These are phyloP conservation scores for Scytalopus superciliaris DNA, from an alignment of 2,113 vertebrate genomes.

Conservation along the genomic window DNA sequence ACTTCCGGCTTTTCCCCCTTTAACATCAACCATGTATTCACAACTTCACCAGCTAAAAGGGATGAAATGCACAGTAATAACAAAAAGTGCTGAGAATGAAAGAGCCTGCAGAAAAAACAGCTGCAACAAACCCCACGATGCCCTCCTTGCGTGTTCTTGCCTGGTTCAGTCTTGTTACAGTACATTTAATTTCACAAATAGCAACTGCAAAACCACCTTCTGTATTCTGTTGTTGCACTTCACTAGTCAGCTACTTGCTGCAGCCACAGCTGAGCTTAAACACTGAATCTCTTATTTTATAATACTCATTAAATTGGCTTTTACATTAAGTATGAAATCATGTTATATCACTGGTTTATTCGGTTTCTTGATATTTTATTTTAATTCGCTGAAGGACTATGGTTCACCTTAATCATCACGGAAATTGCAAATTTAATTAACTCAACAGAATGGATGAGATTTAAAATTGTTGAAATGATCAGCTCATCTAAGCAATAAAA, in stretches of 20 bases:
- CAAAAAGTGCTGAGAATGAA: not conserved
- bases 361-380: not conserved
- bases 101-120: not conserved
- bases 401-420: not conserved
- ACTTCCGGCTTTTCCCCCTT: not conserved
- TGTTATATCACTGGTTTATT: not conserved
- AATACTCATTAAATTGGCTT: not conserved
- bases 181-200: constrained; percentile 1
- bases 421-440: constrained; percentile 3
- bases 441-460: not conserved
- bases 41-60: not conserved
- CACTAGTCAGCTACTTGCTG: not conserved
- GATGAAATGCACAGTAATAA: not conserved
- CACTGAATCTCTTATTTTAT: not conserved
- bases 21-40: not conserved
- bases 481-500: constrained; percentile 5
- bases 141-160: not conserved
- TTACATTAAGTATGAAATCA: not conserved
- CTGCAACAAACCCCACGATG: not conserved
- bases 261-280: not conserved
- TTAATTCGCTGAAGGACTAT: not conserved
- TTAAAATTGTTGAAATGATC: not conserved
- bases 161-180: not conserved
- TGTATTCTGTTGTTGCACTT: not conserved
- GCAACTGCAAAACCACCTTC: not conserved